Conservation (phyloP, 2,888 invertebrate genomes). For the Drepana falcataria region DNA sequence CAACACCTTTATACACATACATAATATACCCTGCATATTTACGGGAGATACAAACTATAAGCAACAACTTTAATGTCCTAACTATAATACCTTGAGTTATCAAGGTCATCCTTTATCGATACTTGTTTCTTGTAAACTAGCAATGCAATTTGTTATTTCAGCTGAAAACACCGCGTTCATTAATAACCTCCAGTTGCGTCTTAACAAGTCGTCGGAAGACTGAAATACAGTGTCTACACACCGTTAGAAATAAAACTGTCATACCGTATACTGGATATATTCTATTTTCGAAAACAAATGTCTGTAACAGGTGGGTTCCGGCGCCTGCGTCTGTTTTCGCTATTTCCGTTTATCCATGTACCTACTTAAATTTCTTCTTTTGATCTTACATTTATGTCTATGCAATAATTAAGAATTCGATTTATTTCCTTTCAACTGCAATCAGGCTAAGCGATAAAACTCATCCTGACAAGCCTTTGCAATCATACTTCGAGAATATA, state of each 20-base stretch:
- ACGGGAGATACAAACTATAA: too few relatives aligned
- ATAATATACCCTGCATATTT: too few relatives aligned
- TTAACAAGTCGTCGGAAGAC: background rate
- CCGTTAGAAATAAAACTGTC: conserved; percentile 55
- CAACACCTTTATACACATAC: too few relatives aligned
- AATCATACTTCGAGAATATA: too few relatives aligned
- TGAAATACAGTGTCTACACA: conserved; percentile 19
- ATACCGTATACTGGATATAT: conserved; percentile 42
- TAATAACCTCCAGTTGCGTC: background rate
- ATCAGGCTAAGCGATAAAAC: conserved; percentile 1
- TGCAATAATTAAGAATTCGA: conserved; percentile 53
- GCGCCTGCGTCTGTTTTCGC: conserved; percentile 33
- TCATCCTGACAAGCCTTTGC: too few relatives aligned
- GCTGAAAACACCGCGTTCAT: conserved; percentile 10
- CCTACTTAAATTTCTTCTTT: conserved; percentile 34
- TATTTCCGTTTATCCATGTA: conserved; percentile 44
- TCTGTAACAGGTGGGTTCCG: conserved; percentile 56
- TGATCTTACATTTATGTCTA: conserved; percentile 51
- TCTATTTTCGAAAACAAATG: conserved; percentile 54
- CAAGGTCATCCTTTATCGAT: too few relatives aligned
- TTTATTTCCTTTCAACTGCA: conserved; percentile 27
- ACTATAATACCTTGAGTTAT: too few relatives aligned
- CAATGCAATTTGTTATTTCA: conserved; percentile 9
- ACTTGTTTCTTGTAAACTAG: too few relatives aligned
- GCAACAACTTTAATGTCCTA: too few relatives aligned